Percentiles rank a stretch among this genome's conserved stretches.
Evolutionary conservation across 2,113 vertebrate genomes (phyloP).

Genomic region (Oryzias curvinotus): DNA sequence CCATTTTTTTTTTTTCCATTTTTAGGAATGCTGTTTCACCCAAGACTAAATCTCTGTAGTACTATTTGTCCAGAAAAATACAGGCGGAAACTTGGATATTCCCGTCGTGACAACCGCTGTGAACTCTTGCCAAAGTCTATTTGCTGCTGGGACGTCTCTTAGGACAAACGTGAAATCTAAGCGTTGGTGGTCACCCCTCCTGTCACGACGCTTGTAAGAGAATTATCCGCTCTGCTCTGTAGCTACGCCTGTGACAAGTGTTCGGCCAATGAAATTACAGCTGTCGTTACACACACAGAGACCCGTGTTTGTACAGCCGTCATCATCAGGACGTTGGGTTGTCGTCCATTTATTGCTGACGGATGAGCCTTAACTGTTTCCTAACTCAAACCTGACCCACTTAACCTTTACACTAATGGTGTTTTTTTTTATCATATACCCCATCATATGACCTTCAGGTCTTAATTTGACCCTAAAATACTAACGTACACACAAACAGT

Average conservation of each 20-base stretch:
- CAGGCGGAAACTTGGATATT: slow-evolving; percentile 14
- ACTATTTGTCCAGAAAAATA: slow-evolving; percentile 15
- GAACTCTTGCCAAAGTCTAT: slow-evolving; percentile 52
- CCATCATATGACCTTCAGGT: no score
- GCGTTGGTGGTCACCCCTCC: slow-evolving; percentile 47
- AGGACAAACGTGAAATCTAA: slow-evolving; percentile 64
- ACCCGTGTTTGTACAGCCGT: neutral
- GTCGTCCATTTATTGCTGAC: neutral
- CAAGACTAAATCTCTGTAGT: neutral
- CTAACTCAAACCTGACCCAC: neutral
- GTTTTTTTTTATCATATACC: no score
- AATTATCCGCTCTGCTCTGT: slow-evolving; percentile 57
- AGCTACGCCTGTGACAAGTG: slow-evolving; percentile 40
- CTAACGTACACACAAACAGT: no score
- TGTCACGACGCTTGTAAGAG: slow-evolving; percentile 61
- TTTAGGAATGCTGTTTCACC: no score
- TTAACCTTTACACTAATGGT: no score
- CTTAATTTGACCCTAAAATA: neutral
- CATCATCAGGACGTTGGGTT: neutral
- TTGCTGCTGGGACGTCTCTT: slow-evolving; percentile 40
- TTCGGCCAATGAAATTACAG: slow-evolving; percentile 38
- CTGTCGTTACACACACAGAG: slow-evolving; percentile 21
- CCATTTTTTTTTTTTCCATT: no score
- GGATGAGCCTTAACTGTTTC: neutral
- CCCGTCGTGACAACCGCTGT: slow-evolving; percentile 49